Conservation (phyloP, 2,797 vertebrate genomes). For the Gambusia yucatana region DNA sequence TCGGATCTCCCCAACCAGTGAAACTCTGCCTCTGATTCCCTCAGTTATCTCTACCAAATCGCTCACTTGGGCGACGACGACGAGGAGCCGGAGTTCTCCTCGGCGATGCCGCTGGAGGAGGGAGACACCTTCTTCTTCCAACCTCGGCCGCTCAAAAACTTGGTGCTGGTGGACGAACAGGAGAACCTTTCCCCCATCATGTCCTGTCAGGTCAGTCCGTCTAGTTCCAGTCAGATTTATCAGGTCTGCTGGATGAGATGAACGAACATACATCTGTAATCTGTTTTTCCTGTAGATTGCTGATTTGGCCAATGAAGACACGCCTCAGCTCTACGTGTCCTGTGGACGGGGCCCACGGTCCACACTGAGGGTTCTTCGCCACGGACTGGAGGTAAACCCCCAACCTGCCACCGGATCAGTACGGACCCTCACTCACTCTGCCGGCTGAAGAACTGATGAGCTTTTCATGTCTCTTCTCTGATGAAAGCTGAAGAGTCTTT, state of each 20-base stretch:
- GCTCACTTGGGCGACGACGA: conserved; percentile 98
- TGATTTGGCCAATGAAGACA: conserved; percentile 98
- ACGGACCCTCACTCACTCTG: neutral
- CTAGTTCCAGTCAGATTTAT: neutral
- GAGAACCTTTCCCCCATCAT: conserved; percentile 98
- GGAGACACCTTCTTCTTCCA: conserved; percentile 99
- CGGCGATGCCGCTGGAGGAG: conserved; percentile 97
- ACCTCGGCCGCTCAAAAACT: conserved; percentile 94
- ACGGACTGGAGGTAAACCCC: conserved; percentile 92
- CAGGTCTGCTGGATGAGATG: neutral
- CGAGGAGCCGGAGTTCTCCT: conserved; percentile 98
- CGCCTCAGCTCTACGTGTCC: conserved; percentile 94
- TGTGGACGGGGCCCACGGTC: conserved; percentile 95
- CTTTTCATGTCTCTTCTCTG: conserved; percentile 74
- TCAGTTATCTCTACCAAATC: conserved; percentile 98
- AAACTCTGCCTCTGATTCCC: neutral
- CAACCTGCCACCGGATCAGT: neutral
- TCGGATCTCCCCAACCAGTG: neutral
- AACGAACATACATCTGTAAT: neutral
- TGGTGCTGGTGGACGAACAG: conserved; percentile 95
- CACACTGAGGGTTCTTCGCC: conserved; percentile 92
- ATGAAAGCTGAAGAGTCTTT: conserved; percentile 57
- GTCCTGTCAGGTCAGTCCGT: conserved; percentile 89
- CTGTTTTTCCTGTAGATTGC: conserved; percentile 83
- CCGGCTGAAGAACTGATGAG: conserved; percentile 60